Evolutionary conservation across 2,113 vertebrate genomes (phyloP).

Genomic region (Fulica atra): DNA sequence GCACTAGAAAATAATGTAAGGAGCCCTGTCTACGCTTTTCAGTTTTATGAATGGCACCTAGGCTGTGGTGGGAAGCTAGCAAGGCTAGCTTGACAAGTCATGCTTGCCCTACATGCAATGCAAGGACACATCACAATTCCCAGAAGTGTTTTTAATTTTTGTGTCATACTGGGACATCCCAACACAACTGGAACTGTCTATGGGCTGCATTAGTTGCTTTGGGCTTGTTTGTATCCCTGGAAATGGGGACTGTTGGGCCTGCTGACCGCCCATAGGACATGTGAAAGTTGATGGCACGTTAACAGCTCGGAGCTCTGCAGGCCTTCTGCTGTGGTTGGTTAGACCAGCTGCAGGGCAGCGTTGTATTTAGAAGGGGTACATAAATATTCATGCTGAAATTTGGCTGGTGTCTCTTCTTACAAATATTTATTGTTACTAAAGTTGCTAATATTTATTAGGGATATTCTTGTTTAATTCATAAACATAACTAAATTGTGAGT

Average conservation of each 20-base stretch:
- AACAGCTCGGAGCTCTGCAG: neutral
- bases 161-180: neutral
- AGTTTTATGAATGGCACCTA: neutral
- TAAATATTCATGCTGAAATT: neutral
- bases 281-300: neutral
- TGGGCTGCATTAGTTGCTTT: neutral
- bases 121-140: neutral
- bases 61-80: neutral
- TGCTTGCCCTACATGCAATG: neutral
- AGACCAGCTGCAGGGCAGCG: neutral
- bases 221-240: neutral
- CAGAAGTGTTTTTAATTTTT: neutral
- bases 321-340: neutral
- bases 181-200: neutral
- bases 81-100: neutral
- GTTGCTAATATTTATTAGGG: neutral
- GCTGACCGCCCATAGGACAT: neutral
- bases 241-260: neutral
- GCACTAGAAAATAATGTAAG: neutral
- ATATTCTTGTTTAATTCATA: neutral
- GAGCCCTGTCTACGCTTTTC: neutral
- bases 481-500: neutral
- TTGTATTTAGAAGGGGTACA: fast-evolving
- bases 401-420: neutral
- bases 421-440: neutral